Evolutionary conservation across 2,888 invertebrate genomes (phyloP).

Genomic region (Mythimna ferrago): DNA sequence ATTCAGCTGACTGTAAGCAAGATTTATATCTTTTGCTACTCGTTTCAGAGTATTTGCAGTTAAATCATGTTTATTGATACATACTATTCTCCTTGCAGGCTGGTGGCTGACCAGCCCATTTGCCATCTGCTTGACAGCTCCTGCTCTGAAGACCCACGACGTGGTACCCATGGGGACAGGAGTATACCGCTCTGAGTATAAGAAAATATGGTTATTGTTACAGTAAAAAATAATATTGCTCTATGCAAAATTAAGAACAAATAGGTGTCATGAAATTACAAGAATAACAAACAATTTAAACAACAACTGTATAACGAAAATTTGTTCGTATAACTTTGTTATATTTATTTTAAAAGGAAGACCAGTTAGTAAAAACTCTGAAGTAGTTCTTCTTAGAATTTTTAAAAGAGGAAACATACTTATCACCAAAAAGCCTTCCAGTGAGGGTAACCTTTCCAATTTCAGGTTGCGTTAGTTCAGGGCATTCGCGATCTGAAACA

Average conservation of each 20-base stretch:
- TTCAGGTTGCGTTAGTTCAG: conserved; percentile 94
- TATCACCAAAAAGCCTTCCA: conserved; percentile 95
- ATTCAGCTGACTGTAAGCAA: not conserved
- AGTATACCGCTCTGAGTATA: conserved; percentile 93
- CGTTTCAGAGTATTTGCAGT: not conserved
- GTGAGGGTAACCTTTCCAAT: conserved; percentile 94
- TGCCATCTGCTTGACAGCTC: conserved; percentile 97
- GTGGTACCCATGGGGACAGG: conserved; percentile 97
- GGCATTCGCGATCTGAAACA: conserved; percentile 95
- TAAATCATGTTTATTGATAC: conserved; percentile 66
- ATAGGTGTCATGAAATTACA: not conserved
- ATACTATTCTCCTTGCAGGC: conserved; percentile 96
- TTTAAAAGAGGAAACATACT: conserved; percentile 75
- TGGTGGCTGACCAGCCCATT: conserved; percentile 96
- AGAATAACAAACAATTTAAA: not conserved
- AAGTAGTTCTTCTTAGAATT: not conserved
- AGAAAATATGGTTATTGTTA: no score
- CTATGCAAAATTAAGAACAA: not conserved
- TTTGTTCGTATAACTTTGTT: not conserved
- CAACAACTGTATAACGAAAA: not conserved
- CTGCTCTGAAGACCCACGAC: conserved; percentile 96
- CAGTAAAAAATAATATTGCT: not conserved
- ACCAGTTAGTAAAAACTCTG: not conserved
- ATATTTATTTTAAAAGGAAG: not conserved
- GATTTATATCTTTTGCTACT: not conserved